Percentiles rank a stretch among this genome's conserved stretches.
These are phyloP conservation scores for Sebastolobus altivelis DNA, from an alignment of 2,797 vertebrate genomes.

Conservation along the genomic window DNA sequence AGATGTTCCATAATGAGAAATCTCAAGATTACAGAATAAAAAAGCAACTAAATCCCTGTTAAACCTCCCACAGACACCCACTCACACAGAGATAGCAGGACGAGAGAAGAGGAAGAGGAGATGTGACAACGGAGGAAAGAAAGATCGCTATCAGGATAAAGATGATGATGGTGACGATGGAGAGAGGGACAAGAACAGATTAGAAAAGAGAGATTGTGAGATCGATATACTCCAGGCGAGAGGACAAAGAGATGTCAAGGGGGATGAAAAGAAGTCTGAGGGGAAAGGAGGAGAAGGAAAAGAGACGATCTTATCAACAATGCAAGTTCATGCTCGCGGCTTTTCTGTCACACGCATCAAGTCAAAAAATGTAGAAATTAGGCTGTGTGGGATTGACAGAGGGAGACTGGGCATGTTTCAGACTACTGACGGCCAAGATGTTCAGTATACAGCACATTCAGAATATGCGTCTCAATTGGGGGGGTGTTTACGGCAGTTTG, in stretches of 20 bases:
- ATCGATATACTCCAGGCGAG: background rate
- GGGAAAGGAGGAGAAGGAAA: background rate
- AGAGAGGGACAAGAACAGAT: background rate
- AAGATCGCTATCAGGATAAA: background rate
- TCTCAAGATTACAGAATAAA: conserved; percentile 30
- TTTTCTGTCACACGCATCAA: background rate
- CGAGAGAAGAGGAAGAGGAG: background rate
- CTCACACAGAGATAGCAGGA: background rate
- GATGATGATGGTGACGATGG: background rate
- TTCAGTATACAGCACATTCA: no score
- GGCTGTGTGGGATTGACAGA: background rate
- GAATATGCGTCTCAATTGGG: no score
- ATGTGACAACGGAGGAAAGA: background rate
- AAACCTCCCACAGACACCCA: conserved; percentile 4
- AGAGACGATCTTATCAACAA: conserved; percentile 10
- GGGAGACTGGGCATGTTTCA: background rate
- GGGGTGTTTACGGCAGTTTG: no score
- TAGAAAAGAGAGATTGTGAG: background rate
- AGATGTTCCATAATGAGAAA: conserved; percentile 35
- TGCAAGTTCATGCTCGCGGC: background rate
- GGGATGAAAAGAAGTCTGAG: conserved; percentile 6
- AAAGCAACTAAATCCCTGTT: conserved; percentile 19
- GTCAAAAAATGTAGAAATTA: background rate
- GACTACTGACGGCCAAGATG: background rate
- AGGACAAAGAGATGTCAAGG: conserved; percentile 6